phyloP scores from a whole-genome alignment of 2,888 invertebrate species.

The Gonocerus acuteangulatus region DNA sequence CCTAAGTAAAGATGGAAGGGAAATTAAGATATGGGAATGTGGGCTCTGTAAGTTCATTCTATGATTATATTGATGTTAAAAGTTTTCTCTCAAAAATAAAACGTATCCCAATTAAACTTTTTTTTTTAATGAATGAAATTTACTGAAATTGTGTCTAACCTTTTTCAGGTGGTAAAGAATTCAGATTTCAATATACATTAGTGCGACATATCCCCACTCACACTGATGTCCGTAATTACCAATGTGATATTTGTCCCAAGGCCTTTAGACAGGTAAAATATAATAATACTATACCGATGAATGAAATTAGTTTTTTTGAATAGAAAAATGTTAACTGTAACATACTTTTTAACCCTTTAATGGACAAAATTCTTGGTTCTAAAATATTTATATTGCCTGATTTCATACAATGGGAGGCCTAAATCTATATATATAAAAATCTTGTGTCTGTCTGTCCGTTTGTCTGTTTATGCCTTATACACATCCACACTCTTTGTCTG shows the following conservation, averaged over 20 bases:
- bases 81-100: neutral
- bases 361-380: too few relatives aligned
- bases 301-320: neutral
- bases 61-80: neutral
- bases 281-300: neutral
- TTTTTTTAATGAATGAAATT: too few relatives aligned
- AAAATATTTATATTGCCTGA: too few relatives aligned
- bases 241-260: conserved; percentile 65
- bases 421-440: too few relatives aligned
- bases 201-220: conserved; percentile 70
- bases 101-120: too few relatives aligned
- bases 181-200: conserved; percentile 67
- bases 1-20: conserved; percentile 21
- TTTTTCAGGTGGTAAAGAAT: conserved; percentile 59
- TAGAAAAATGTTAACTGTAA: neutral
- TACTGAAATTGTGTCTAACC: neutral
- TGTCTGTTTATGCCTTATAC: too few relatives aligned
- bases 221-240: conserved; percentile 67
- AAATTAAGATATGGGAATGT: conserved; percentile 31
- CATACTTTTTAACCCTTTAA: too few relatives aligned
- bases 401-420: too few relatives aligned
- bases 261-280: conserved; percentile 40
- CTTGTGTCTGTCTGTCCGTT: too few relatives aligned
- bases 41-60: conserved; percentile 25
- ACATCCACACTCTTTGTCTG: too few relatives aligned